Evolutionary conservation across 2,113 vertebrate species (phyloP), one percentile per base, ranked within the genome.

Genomic region (Ammodramus savannarum): DNA sequence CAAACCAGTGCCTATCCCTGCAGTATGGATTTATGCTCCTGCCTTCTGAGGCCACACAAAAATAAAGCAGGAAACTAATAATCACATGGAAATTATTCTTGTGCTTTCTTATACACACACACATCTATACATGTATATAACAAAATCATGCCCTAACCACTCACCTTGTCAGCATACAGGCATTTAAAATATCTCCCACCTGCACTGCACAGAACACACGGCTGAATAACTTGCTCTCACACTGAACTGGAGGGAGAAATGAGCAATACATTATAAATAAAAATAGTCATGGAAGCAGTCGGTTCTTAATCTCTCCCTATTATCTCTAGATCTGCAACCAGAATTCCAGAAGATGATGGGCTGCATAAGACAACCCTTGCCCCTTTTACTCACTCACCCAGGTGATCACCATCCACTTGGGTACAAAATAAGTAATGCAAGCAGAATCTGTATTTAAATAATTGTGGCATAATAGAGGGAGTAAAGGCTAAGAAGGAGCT

Each of bases 401-500:
- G 90, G 75, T 86, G 87, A 89, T 93, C 69, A 21, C 41, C 75
- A 87, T 69, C 59, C 82, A 51, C 82, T 86, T 48, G 72, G 75
- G 75, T 77, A 63, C 78, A 77, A 95, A 93, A 95, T 71, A 95
- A 95, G 78, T 91, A 95, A 85, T 46, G 78, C 72, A 80, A 71
- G 79, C 36, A 81, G 82, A 49, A 91, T 84, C 65, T 58, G 68
- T 90, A 95, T 96, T 97, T 95, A 96, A 97, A 96, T 96, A 95
- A 96, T 83, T 84, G 80, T 93, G 76, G 76, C 63, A 90, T 97
- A 95, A 95, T 82, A 90, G 88, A 59, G 52, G 71, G 93, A 95
- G 87, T 95, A 94, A 96, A 93, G 90, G 93, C 93, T 96, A 96
- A 92, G 95, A 97, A 94, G 90, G 83, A 97, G 38, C 41, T 93